Base-by-base conservation (phyloP, 2,888 invertebrate genomes). In the Cheilosia pagana region DNA sequence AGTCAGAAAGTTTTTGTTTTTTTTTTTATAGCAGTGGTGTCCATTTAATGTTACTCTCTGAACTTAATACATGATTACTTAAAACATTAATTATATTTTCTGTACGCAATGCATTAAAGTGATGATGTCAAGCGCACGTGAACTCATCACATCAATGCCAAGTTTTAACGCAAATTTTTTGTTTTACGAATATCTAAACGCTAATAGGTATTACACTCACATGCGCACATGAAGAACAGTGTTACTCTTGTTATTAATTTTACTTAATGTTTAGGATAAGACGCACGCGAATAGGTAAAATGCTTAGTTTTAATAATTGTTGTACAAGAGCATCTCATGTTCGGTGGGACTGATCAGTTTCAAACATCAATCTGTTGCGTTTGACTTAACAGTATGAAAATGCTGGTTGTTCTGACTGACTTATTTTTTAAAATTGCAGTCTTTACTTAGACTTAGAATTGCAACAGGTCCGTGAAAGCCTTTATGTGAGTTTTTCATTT, bases 81-180 rank as follows among this genome's bases (percentile, higher is more conserved):
- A 21, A 31, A 59, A 52, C 60, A 67, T 76, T 65, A 71, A 72
- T 77, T 82, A 67, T 72, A 23, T 62, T 21, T 62, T 21, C 16
- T 65, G 31, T 82, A 82, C 82, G 72, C 72, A 82, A 72, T 78
- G 82, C 35, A 72, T 55, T 53, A 71, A 76, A 71, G 48, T 67
- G 59, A 53, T 77, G 71, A 82, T 77, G 82, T 82, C 82, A 82
- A 72, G 60, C 55, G 21, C 43, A 72, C 62, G 41, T 82, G 78
- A 82, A 82, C 77, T 62, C 65, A 57, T 57, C 57, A 48, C 14
- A 53, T 70, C 23, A 28, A 35, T 57, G 67, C 52, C 57, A 45
- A 71, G 52, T 68, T 72, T 77, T 77, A 60, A 72, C 72, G 68
- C 67, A 77, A 82, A 31, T 65, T 3, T 14, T 43, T 43, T 41